Evolutionary conservation across 2,888 invertebrate genomes (phyloP), one percentile per base, ranked within the genome.

Genomic region (Corythucha ciliata): DNA sequence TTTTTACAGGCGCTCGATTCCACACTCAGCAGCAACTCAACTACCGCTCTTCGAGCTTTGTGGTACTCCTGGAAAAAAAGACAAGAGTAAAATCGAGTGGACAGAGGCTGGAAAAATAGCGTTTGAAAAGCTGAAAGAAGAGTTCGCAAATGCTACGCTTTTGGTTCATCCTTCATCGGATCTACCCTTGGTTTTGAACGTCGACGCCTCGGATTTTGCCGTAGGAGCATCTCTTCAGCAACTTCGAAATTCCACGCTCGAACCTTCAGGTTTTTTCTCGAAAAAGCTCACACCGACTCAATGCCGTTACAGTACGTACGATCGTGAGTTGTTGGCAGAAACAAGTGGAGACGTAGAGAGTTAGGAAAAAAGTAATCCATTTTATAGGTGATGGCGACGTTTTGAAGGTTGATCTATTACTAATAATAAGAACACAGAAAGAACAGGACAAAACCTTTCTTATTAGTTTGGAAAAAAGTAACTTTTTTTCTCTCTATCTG

Each of bases 191-290:
- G 22, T 41, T 4, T 4, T 53, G 10, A n/a, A 25, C 6, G 47
- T 40, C 3, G 53, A 53, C 68, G 69, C 69, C 1, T 69, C 68
- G 0, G 65, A 68, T 34, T 49, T 26, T 1, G 63, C 67, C 2
- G 62, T 68, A 3, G 69, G 69, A 1, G 67, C 66, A 1, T 64
- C 62, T 0, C 47, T 70, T 6, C 66, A 69, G 46, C 68, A 54
- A 33, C 18, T 26, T 8, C 32, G 46, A 16, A 47, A 52, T 7
- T 33, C 40, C 4, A 18, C 20, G 3, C 52, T 52, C 55, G 42
- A 51, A 44, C 58, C 61, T 10, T 27, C 44, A 12, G 44, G 44
- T 10, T 44, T 50, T 20, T 50, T 33, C 34, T 50, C 44, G 2
- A 50, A 33, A 26, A 44, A 44, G 12, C 29, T 50, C 2, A 22